These are phyloP conservation scores for Erythrocercus mccallii DNA, from an alignment of 2,113 vertebrate species.

Conservation along the genomic window DNA sequence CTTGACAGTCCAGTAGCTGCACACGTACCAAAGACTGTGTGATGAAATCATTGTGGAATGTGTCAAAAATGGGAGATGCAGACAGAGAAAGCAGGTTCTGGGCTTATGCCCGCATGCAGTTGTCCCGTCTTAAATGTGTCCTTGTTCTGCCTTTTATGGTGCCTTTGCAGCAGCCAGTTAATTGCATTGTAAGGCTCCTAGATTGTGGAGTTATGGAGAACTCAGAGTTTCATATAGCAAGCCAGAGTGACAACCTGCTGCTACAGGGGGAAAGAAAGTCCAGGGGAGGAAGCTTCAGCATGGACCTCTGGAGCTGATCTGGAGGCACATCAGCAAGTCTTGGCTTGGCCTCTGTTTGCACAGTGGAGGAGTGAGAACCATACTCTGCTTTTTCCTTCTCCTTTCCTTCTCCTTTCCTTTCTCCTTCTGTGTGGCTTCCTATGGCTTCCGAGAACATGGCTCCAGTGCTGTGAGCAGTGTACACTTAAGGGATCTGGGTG, in stretches of 20 bases:
- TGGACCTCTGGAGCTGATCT: not conserved
- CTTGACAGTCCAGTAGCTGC: not conserved
- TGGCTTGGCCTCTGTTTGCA: not conserved
- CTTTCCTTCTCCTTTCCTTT: too few relatives aligned
- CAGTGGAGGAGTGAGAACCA: fast-evolving
- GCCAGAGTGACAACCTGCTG: not conserved
- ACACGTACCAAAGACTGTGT: not conserved
- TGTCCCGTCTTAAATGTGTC: not conserved
- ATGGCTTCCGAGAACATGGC: not conserved
- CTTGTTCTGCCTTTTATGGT: not conserved
- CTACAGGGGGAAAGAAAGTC: not conserved
- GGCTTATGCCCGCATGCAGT: not conserved
- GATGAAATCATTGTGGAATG: not conserved
- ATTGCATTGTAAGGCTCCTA: not conserved
- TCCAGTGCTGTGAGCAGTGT: fast-evolving
- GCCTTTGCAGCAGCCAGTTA: not conserved
- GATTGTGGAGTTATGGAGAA: not conserved
- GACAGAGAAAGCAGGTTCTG: not conserved
- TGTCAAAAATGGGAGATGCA: not conserved
- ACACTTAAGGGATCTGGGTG: not conserved
- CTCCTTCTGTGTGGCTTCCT: not conserved
- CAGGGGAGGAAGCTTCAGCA: not conserved
- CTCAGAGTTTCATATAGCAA: not conserved
- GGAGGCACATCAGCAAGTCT: not conserved
- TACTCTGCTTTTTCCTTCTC: not conserved